These are phyloP conservation scores for Chymomyza procnemis DNA, from an alignment of 2,888 invertebrate species.

Conservation along the genomic window DNA sequence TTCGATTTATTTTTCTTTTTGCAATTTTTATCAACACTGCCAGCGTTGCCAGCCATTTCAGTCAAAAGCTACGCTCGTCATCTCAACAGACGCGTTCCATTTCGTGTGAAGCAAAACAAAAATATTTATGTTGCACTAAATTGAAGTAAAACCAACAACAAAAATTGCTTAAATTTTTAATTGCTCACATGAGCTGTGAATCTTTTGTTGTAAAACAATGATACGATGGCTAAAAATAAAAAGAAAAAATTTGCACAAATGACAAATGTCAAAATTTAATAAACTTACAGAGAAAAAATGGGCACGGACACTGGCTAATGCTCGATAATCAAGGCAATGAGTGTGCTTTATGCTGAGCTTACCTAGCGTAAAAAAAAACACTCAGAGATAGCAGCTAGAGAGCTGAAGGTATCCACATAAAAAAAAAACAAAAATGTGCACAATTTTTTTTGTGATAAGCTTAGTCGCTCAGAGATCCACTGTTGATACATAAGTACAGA, in stretches of 20 bases:
- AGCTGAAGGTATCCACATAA: constrained; percentile 23
- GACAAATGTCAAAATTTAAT: constrained; percentile 18
- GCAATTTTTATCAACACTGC: background rate
- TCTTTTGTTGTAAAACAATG: background rate
- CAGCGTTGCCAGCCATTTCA: background rate
- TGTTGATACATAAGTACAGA: constrained; percentile 31
- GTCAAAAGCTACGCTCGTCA: background rate
- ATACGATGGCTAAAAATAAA: background rate
- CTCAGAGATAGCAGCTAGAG: constrained; percentile 17
- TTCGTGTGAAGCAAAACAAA: background rate
- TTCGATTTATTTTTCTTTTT: background rate
- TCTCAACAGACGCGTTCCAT: background rate
- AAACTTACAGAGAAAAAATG: background rate
- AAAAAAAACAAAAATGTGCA: constrained; percentile 1
- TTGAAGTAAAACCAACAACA: background rate
- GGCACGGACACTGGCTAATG: background rate
- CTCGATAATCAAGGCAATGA: constrained; percentile 17
- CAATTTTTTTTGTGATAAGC: constrained; percentile 34
- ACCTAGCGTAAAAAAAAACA: constrained; percentile 9
- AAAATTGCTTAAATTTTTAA: background rate
- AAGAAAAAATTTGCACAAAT: background rate
- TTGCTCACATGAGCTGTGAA: background rate
- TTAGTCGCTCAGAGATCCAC: constrained; percentile 25
- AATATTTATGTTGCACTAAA: background rate
- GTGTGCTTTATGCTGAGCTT: constrained; percentile 26